Percentiles rank a stretch among this genome's conserved stretches.
phyloP scores from a whole-genome alignment of 2,888 invertebrate species.

The Sphinx pinastri region DNA sequence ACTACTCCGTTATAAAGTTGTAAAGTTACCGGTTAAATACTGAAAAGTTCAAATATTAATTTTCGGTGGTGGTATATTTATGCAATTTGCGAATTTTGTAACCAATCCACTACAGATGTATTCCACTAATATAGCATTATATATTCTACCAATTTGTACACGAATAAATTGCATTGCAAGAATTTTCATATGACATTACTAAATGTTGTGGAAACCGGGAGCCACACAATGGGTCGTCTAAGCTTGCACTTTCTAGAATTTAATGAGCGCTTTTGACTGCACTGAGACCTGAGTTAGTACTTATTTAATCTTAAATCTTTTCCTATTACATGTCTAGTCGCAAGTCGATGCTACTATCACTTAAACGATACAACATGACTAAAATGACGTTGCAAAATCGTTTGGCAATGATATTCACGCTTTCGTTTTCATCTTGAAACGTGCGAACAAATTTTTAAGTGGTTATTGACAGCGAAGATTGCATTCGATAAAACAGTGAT shows the following conservation, averaged over 20 bases:
- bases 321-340: not conserved
- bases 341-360: not conserved
- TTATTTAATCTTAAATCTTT: slow-evolving; percentile 1
- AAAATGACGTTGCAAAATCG: slow-evolving; percentile 28
- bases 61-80: too few species aligned
- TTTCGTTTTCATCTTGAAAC: slow-evolving; percentile 48
- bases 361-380: not conserved
- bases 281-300: too few species aligned
- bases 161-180: not conserved
- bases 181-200: not conserved
- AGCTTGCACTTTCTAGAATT: slow-evolving; percentile 8
- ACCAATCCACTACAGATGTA: too few species aligned
- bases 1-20: too few species aligned
- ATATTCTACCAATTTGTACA: not conserved
- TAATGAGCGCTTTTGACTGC: not conserved
- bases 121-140: too few species aligned
- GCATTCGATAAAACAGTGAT: slow-evolving; percentile 7
- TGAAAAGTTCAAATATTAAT: too few species aligned
- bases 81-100: too few species aligned
- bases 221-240: not conserved
- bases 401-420: slow-evolving; percentile 38
- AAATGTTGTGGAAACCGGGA: not conserved
- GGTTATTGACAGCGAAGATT: slow-evolving; percentile 20
- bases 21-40: too few species aligned
- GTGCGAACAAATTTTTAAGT: slow-evolving; percentile 27